Evolutionary conservation across 1,140 invertebrate genomes (phyloP).

Genomic region (Eumaeus atala): DNA sequence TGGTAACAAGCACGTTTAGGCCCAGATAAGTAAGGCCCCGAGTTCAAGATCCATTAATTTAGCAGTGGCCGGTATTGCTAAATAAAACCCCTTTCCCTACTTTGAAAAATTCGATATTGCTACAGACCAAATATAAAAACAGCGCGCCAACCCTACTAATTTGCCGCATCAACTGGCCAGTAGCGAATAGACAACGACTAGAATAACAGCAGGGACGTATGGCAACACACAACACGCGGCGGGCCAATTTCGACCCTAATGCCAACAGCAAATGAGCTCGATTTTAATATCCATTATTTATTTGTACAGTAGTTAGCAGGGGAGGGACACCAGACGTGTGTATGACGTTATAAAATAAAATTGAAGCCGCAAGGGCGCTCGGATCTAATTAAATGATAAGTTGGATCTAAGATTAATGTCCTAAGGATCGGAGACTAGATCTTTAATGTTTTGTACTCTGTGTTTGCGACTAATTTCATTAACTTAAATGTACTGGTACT

Average conservation of each 20-base stretch:
- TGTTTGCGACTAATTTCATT: constrained; percentile 18
- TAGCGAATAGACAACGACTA: constrained; percentile 52
- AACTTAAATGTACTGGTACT: constrained; percentile 2
- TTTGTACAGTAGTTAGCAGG: constrained; percentile 50
- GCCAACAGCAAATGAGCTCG: constrained; percentile 18
- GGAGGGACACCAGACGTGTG: constrained; percentile 48
- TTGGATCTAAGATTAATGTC: constrained; percentile 68
- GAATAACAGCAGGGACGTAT: constrained; percentile 48
- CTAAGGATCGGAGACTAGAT: constrained; percentile 52
- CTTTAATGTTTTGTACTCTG: constrained; percentile 44
- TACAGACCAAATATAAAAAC: too few species aligned
- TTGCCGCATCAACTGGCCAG: constrained; percentile 58
- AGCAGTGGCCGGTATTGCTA: too few species aligned
- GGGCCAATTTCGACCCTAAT: constrained; percentile 37
- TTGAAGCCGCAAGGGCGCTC: constrained; percentile 67
- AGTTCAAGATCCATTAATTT: too few species aligned
- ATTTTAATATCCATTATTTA: constrained; percentile 25
- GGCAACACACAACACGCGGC: constrained; percentile 32
- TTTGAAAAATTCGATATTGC: too few species aligned
- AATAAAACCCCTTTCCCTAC: too few species aligned
- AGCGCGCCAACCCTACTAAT: constrained; percentile 51
- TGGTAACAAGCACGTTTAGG: too few species aligned
- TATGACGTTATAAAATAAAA: constrained; percentile 74
- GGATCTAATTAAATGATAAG: constrained; percentile 74
- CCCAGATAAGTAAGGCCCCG: too few species aligned